Base-by-base conservation (phyloP, 2,113 vertebrate species). In the Casuarius casuarius region DNA sequence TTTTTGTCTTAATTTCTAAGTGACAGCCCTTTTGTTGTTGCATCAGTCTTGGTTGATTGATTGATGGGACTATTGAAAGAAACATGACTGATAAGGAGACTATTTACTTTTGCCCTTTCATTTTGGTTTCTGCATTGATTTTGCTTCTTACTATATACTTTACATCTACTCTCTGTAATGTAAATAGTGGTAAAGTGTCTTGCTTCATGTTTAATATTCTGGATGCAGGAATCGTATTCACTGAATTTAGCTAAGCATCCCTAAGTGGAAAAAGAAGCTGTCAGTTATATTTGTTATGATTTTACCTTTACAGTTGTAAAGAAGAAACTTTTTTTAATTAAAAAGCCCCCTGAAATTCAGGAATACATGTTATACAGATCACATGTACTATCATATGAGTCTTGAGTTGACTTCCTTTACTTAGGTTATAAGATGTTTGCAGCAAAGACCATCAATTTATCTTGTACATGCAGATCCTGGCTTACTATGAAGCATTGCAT, bases 1-100 rank as follows among this genome's bases (percentile, higher is more conserved):
- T 20, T 31, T 38, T 7, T 68, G 15, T 18, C 42, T 42, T 51
- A 56, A 59, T 84, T 84, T 3, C 5, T 16, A 44, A 79, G 56
- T 14, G 23, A 62, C 28, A 72, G 78, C 22, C 15, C 29, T 70
- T 67, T 26, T 76, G 22, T 67, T 67, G 25, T 74, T 52, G 15
- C 59, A 54, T 20, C 46, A 59, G 25, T 38, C 9, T 61, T 38
- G 38, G 38, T 38, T 38, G 38, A 38, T 38, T 38, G 38, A 38
- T 38, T 38, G 38, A 38, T 38, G 38, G 38, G 38, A 38, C 38
- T 38, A 38, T 38, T 38, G 38, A 38, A 62, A 65, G 49, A 83
- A 76, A 76, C 2, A 1, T 3, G 9, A 33, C 0, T 58, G 33
- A 56, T 38, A 58, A 29, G 1, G 0, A 17, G 8, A 79, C 33